These are phyloP conservation scores for Philereme transversata DNA, from an alignment of 2,888 invertebrate genomes.

Conservation along the genomic window DNA sequence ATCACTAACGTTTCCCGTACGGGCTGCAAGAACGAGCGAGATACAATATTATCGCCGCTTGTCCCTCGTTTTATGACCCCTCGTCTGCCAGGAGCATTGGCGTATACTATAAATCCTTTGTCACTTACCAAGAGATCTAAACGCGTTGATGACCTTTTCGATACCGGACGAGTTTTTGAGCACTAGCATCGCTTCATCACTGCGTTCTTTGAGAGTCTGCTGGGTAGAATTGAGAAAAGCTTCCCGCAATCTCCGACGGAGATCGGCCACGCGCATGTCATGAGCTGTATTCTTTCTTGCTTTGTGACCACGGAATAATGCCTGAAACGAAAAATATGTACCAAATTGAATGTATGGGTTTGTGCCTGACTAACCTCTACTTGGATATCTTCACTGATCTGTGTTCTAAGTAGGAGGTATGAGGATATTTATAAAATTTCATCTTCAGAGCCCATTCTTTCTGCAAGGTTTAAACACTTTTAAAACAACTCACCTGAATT, in stretches of 20 bases:
- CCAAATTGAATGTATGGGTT: background rate
- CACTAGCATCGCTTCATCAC: constrained; percentile 72
- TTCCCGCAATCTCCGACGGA: constrained; percentile 69
- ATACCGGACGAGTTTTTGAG: constrained; percentile 64
- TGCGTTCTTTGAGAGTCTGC: constrained; percentile 65
- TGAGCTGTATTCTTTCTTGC: constrained; percentile 50
- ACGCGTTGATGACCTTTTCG: constrained; percentile 68
- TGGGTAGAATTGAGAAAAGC: constrained; percentile 67
- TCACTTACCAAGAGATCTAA: constrained; percentile 68
- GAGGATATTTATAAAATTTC: too few species aligned
- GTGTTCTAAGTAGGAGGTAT: too few species aligned
- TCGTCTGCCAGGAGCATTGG: too few species aligned
- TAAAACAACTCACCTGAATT: constrained; percentile 82
- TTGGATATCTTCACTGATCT: too few species aligned
- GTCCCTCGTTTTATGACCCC: too few species aligned
- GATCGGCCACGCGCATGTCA: constrained; percentile 52
- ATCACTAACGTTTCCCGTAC: too few species aligned
- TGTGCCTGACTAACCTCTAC: too few species aligned
- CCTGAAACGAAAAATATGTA: constrained; percentile 46
- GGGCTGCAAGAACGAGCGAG: too few species aligned
- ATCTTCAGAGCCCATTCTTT: too few species aligned
- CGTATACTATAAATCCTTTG: constrained; percentile 27
- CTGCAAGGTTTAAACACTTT: too few species aligned
- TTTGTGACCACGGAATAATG: constrained; percentile 81
- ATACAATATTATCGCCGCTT: too few species aligned